Base-by-base conservation (phyloP, 2,797 vertebrate species). In the Gallinago nigripennis region DNA sequence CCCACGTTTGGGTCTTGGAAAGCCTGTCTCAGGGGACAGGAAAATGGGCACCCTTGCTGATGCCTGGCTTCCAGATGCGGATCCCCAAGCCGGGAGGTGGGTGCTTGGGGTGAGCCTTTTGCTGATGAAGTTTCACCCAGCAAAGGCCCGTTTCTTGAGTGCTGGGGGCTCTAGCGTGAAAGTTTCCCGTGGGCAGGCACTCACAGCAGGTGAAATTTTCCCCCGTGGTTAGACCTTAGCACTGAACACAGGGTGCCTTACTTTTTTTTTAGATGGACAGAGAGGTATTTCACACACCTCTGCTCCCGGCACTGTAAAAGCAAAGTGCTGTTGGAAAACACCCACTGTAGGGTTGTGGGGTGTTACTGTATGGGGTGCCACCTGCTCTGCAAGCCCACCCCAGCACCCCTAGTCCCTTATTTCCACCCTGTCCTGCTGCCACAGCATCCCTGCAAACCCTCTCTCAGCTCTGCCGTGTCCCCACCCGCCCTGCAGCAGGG, bases 31-130 rank as follows among this genome's bases (percentile, higher is more conserved):
- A n/a, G n/a, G n/a, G n/a, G n/a, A n/a, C n/a, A n/a, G n/a, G n/a
- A n/a, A n/a, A n/a, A n/a, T n/a, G n/a, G n/a, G 11, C 64, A 41
- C 5, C 7, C 10, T 57, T 65, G 41, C 37, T 69, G 30, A 17
- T 12, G 4, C 5, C 13, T 11, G 9, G 9, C 13, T 87, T 63
- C 43, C 78, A 73, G 56, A 63, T 21, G 18, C 2, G 2, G 31
- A 70, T 37, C 17, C 64, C 17, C 64, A n/a, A 69, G 11, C 4
- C 0, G 0, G 27, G 28, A 51, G 35, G 8, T 6, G 0, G 33
- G 31, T n/a, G 12, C 18, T 81, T 64, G 45, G 15, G 70, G 28
- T 48, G 7, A 71, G 6, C 1, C 1, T 31, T 92, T 66, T 76
- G 27, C 35, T 89, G 11, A 31, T 12, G 12, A 60, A 35, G 16